phyloP scores from a whole-genome alignment of 2,113 vertebrate genomes.

The Tyto alba region DNA sequence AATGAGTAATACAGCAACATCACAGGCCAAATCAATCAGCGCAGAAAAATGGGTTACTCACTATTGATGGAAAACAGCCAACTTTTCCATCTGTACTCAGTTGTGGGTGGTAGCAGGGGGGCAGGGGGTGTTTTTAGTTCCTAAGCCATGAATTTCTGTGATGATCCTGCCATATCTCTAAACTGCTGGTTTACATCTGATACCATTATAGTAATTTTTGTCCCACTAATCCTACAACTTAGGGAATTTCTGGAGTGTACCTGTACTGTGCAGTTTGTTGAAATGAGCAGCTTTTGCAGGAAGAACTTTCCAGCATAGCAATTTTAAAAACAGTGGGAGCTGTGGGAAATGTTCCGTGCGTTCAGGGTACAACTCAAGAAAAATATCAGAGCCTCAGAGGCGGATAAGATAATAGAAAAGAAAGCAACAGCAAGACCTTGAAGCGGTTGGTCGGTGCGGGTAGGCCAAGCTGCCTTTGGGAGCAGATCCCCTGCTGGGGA shows the following conservation, averaged over 20 bases:
- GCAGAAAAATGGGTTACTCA: slow-evolving; percentile 40
- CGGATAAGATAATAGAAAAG: neutral
- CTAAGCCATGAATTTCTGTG: neutral
- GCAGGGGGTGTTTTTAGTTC: neutral
- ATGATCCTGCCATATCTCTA: neutral
- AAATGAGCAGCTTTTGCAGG: neutral
- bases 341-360: neutral
- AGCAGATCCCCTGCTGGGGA: neutral
- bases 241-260: neutral
- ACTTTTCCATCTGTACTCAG: neutral
- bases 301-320: neutral
- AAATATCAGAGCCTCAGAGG: neutral
- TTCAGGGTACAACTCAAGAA: neutral
- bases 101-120: neutral
- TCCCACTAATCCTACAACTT: neutral
- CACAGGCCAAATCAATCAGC: slow-evolving; percentile 32
- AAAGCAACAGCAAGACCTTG: neutral
- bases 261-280: neutral
- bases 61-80: slow-evolving; percentile 26
- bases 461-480: neutral
- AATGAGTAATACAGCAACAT: neutral
- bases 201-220: neutral
- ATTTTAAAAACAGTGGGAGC: neutral
- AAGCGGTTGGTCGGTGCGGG: rapidly evolving
- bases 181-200: neutral